Evolutionary conservation across 2,797 vertebrate genomes (phyloP).

Genomic region (Clarias fuscus): DNA sequence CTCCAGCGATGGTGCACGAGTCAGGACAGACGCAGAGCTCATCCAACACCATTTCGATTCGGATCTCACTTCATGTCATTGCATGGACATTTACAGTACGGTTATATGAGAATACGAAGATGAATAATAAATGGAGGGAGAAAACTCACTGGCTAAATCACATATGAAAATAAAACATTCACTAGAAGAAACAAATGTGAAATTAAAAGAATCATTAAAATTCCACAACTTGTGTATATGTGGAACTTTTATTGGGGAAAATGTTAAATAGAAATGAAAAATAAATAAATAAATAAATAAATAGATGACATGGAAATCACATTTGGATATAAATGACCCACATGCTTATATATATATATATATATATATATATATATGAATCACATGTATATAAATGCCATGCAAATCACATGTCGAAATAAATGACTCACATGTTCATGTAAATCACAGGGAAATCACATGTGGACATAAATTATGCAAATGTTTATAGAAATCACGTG

Average conservation of each 20-base stretch:
- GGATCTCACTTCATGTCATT: background rate
- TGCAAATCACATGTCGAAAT: background rate
- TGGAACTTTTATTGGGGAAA: no score
- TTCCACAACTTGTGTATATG: no score
- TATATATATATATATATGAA: no score
- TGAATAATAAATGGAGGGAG: background rate
- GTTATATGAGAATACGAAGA: no score
- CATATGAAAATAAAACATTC: background rate
- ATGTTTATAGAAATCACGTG: background rate
- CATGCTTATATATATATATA: no score
- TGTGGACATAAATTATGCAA: no score
- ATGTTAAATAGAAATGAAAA: background rate
- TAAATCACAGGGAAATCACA: no score
- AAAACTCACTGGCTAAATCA: no score
- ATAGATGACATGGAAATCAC: no score
- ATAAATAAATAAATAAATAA: no score
- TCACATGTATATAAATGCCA: background rate
- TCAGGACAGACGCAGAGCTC: slow-evolving; percentile 59
- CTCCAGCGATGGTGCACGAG: slow-evolving; percentile 73
- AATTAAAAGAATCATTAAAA: background rate
- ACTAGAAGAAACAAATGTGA: background rate
- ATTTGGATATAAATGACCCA: no score
- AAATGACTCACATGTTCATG: background rate
- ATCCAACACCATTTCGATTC: background rate
- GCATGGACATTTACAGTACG: background rate